Percentiles rank a stretch among this genome's conserved stretches.
phyloP scores from a whole-genome alignment of 2,888 invertebrate species.

The Drosophila pullipes region DNA sequence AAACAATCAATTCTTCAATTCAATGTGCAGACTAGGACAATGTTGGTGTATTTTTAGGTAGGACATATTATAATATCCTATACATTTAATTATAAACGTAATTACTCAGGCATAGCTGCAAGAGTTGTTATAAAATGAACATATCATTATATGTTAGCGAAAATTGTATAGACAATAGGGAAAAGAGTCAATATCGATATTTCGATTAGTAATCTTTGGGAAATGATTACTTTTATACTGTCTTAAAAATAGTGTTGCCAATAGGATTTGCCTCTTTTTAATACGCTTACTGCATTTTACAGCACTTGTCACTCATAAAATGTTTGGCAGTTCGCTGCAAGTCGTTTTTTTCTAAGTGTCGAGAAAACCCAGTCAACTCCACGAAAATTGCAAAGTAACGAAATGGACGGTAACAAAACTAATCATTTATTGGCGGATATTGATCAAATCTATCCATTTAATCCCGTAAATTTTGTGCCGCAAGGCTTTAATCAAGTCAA shows the following conservation, averaged over 20 bases:
- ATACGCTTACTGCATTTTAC: neutral
- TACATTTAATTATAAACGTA: too few species aligned
- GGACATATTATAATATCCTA: too few species aligned
- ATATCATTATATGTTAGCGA: neutral
- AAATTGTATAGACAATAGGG: neutral
- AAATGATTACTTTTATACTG: neutral
- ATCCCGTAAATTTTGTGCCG: neutral
- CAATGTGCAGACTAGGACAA: neutral
- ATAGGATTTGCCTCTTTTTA: neutral
- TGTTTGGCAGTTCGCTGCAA: neutral
- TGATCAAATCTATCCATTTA: neutral
- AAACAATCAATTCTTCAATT: neutral
- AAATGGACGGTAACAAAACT: neutral
- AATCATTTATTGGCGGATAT: neutral
- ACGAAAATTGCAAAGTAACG: neutral
- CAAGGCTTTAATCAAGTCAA: accelerated
- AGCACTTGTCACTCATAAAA: neutral
- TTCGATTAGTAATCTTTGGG: neutral
- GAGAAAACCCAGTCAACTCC: neutral
- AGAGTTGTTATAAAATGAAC: neutral
- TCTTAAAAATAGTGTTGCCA: neutral
- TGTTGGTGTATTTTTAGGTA: neutral
- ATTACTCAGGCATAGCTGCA: too few species aligned
- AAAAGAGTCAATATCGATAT: neutral
- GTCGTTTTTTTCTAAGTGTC: neutral